Percentiles rank a stretch among this genome's conserved stretches.
Evolutionary conservation across 2,113 vertebrate species (phyloP).

Genomic region (Entosphenus tridentatus): DNA sequence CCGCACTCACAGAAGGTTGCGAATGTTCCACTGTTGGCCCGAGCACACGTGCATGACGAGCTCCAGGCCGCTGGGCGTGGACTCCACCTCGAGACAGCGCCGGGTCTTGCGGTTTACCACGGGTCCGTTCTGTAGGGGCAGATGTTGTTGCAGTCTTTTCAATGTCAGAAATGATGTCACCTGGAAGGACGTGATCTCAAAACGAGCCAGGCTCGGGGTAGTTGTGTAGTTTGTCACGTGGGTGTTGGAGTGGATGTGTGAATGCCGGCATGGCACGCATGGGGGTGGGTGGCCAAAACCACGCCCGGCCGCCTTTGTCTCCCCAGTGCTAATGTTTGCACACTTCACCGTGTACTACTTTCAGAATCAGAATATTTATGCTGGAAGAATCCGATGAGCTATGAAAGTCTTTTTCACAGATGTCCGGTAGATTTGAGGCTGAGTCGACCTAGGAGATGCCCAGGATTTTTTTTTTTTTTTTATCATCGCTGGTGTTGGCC

Average conservation of each 20-base stretch:
- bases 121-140: conserved; percentile 46
- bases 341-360: no score
- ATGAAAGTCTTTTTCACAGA: no score
- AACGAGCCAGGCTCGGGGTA: not conserved
- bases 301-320: not conserved
- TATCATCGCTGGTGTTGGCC: not conserved
- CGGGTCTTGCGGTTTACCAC: conserved; percentile 82
- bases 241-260: not conserved
- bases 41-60: conserved; percentile 84
- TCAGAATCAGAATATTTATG: no score
- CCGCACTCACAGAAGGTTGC: conserved; percentile 24
- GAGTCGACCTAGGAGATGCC: not conserved
- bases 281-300: not conserved
- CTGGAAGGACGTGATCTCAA: not conserved
- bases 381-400: no score
- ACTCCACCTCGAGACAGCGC: conserved; percentile 82
- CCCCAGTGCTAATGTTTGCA: not conserved
- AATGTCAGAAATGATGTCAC: not conserved
- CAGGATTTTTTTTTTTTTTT: no score
- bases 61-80: conserved; percentile 79
- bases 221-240: not conserved
- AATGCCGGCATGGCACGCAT: not conserved
- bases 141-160: not conserved
- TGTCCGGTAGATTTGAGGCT: no score
- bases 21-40: conserved; percentile 92